Base-by-base conservation (phyloP, 2,888 invertebrate genomes). In the Eupithecia subumbrata region DNA sequence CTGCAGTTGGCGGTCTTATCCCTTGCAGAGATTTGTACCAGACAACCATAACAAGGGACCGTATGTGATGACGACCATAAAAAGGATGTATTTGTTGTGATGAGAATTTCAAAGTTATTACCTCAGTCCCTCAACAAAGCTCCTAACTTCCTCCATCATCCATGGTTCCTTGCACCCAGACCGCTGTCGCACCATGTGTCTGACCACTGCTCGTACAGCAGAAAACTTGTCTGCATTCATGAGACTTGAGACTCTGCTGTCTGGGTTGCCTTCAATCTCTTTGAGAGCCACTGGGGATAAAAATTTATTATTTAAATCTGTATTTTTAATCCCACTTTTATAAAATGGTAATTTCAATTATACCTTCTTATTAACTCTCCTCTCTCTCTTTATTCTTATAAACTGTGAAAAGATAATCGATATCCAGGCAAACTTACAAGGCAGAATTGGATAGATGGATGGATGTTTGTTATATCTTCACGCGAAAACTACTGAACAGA, bases 191-290 rank as follows among this genome's bases (percentile, higher is more conserved):
- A 91, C 88, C 14, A 92, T 84, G 78, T 95, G 92, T 63, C 92
- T 83, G 7, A 95, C 92, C 0, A 94, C 88, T 0, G 88, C 88
- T n/a, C 95, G 79, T 0, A 95, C 91, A 0, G 92, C 94, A 5
- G 95, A 87, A 77, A 91, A 95, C 82, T 93, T 94, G 45, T 92
- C 90, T 0, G 89, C 88, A n/a, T 89, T 92, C 88, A 92, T 89
- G 0, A 95, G 79, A 78, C 88, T 93, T 0, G 92, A 89, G 0
- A 88, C 91, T 43, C 95, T 84, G 45, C 91, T 91, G 80, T 95
- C 95, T 0, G 94, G 92, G 1, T 87, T 90, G 0, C 94, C 94
- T 88, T 94, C 92, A 14, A 95, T 70, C 76, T 95, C 95, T 82
- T 94, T 95, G 0, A 95, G 80, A 0, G 94, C 91, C 86, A 95